Conservation (phyloP, 2,888 invertebrate genomes). For the Tenodera sinensis region DNA sequence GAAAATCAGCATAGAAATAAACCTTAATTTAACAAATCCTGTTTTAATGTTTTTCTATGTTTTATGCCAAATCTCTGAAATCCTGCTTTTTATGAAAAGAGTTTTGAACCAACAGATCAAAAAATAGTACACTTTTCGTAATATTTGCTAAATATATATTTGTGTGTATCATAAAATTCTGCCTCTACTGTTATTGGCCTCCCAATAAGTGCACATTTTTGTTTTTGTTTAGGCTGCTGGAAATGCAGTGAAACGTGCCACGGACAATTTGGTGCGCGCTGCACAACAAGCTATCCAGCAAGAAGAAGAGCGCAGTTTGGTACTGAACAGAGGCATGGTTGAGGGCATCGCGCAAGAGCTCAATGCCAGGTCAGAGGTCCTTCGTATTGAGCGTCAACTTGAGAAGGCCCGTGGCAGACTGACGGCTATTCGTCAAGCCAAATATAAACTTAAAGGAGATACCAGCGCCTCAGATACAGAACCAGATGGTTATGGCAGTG, state of each 20-base stretch:
- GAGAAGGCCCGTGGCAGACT: slow-evolving; percentile 88
- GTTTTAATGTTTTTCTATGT: too few relatives aligned
- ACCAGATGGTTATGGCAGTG: slow-evolving; percentile 45
- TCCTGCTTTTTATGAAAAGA: too few relatives aligned
- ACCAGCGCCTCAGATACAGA: slow-evolving; percentile 57
- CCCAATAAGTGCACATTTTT: too few relatives aligned
- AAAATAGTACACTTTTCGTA: too few relatives aligned
- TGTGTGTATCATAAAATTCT: too few relatives aligned
- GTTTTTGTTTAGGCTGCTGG: slow-evolving; percentile 76
- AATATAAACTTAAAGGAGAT: slow-evolving; percentile 72
- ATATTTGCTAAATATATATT: too few relatives aligned
- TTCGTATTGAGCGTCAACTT: slow-evolving; percentile 90
- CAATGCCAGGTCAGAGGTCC: slow-evolving; percentile 83
- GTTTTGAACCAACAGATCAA: too few relatives aligned
- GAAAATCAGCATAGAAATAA: too few relatives aligned
- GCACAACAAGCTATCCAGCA: slow-evolving; percentile 89
- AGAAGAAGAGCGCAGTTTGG: slow-evolving; percentile 86
- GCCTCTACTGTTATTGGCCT: too few relatives aligned
- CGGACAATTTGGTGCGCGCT: slow-evolving; percentile 93
- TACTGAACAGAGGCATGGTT: slow-evolving; percentile 90
- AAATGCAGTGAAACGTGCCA: slow-evolving; percentile 94
- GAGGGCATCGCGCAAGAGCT: slow-evolving; percentile 96
- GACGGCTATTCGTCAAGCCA: slow-evolving; percentile 88
- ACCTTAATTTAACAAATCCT: too few relatives aligned
- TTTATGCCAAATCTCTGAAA: too few relatives aligned